Conservation (phyloP, 2,888 invertebrate species). For the Lasioglossum oenotherae region DNA sequence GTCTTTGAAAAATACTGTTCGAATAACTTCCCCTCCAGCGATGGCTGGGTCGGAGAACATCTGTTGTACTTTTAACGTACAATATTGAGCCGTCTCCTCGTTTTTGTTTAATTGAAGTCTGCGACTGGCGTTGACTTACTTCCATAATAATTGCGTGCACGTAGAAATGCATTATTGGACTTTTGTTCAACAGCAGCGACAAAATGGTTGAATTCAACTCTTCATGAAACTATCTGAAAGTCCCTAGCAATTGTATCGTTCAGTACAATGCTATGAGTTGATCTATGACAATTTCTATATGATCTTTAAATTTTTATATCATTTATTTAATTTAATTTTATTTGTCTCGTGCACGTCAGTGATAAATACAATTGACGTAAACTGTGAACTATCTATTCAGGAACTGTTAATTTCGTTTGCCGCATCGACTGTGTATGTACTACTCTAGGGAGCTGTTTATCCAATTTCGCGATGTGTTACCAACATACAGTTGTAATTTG, state of each 20-base stretch:
- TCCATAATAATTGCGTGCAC: neutral
- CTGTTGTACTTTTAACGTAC: neutral
- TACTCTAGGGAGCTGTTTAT: constrained; percentile 2
- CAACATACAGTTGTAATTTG: neutral
- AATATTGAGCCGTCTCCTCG: neutral
- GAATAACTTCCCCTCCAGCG: neutral
- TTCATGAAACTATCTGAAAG: neutral
- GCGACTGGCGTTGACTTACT: neutral
- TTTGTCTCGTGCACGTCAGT: neutral
- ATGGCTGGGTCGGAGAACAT: neutral
- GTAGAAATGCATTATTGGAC: neutral
- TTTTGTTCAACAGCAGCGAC: neutral
- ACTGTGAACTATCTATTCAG: neutral
- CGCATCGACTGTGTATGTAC: neutral
- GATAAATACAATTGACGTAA: neutral
- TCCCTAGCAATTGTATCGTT: neutral
- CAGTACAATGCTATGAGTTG: neutral
- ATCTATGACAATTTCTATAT: neutral
- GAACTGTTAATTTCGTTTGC: constrained; percentile 13
- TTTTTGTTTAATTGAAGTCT: neutral
- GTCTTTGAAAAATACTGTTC: neutral
- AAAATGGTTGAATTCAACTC: neutral
- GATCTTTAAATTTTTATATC: neutral
- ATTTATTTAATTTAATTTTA: neutral
- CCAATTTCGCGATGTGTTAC: neutral